Evolutionary conservation across 1,140 invertebrate genomes (phyloP).

Genomic region (Habropoda laboriosa): DNA sequence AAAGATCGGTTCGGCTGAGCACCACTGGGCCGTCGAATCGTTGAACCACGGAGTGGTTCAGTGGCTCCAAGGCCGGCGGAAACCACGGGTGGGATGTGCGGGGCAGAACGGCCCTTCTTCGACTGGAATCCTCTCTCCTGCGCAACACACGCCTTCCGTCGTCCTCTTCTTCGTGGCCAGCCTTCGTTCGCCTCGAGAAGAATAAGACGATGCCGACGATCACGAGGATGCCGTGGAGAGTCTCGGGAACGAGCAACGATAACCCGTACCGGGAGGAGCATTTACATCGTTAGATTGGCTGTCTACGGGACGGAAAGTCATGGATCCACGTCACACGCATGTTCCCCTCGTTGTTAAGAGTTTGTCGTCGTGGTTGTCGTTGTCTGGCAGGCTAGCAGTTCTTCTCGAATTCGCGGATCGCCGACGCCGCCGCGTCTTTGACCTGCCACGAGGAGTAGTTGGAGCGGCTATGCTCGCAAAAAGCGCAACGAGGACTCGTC

Average conservation of each 20-base stretch:
- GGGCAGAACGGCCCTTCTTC: constrained; percentile 70
- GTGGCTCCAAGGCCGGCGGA: constrained; percentile 83
- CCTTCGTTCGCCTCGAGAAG: constrained; percentile 48
- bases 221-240: constrained; percentile 3
- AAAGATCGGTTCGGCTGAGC: constrained; percentile 73
- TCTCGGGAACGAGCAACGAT: background rate
- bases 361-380: constrained; percentile 2
- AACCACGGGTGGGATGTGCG: constrained; percentile 78
- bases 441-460: background rate
- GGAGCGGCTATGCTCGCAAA: background rate
- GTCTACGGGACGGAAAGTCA: background rate
- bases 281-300: too few species aligned
- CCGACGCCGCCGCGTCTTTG: constrained; percentile 1
- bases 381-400: background rate
- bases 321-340: background rate
- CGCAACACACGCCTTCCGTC: constrained; percentile 50
- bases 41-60: constrained; percentile 83
- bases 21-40: constrained; percentile 80
- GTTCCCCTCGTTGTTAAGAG: background rate
- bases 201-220: constrained; percentile 38
- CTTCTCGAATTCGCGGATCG: constrained; percentile 32
- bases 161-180: constrained; percentile 58
- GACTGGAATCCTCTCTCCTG: constrained; percentile 66
- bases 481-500: constrained; percentile 48
- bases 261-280: background rate